Evolutionary conservation across 2,797 vertebrate species (phyloP).

Genomic region (Hirundo rustica): DNA sequence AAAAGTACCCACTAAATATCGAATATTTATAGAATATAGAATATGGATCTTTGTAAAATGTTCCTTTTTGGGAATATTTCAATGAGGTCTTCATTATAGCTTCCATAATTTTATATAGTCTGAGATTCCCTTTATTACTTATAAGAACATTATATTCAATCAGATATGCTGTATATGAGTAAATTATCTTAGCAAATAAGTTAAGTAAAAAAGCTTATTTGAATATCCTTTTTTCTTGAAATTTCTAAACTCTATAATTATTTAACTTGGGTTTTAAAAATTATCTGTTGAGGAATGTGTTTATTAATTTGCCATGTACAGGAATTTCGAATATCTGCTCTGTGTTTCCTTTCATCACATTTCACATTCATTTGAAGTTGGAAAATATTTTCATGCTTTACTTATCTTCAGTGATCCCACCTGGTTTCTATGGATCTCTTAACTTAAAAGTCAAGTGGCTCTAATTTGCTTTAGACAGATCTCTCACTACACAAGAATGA

Average conservation of each 20-base stretch:
- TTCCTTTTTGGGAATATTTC: neutral
- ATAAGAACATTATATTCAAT: neutral
- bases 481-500: neutral
- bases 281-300: neutral
- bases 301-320: neutral
- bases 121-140: neutral
- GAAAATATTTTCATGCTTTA: neutral
- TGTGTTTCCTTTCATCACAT: fast-evolving
- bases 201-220: neutral
- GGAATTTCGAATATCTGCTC: neutral
- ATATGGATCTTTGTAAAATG: neutral
- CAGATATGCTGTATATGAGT: fast-evolving
- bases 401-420: neutral
- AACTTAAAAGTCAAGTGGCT: neutral
- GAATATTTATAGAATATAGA: neutral
- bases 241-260: neutral
- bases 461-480: neutral
- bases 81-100: neutral
- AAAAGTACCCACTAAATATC: neutral
- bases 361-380: neutral
- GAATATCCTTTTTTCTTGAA: neutral
- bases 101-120: neutral
- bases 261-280: neutral
- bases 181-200: neutral
- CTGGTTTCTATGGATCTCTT: neutral